phyloP scores from a whole-genome alignment of 2,888 invertebrate species.

The Clanis bilineata region DNA sequence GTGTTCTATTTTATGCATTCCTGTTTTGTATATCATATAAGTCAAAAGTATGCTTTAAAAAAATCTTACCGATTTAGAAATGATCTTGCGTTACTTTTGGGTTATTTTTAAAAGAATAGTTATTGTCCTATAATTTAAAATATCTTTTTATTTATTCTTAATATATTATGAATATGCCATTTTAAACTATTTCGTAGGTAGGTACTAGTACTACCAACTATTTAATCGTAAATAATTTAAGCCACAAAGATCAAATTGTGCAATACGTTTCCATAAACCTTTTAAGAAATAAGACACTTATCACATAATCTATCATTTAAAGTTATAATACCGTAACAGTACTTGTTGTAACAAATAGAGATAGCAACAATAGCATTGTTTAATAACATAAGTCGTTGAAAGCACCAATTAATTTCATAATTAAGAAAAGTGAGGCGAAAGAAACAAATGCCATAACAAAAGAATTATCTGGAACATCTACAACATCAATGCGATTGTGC shows the following conservation, averaged over 20 bases:
- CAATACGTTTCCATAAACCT: not conserved
- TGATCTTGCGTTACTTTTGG: too few species aligned
- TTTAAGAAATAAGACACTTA: not conserved
- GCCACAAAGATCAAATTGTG: not conserved
- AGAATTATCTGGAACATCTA: slow-evolving; percentile 15
- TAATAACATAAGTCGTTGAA: not conserved
- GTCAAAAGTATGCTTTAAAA: too few species aligned
- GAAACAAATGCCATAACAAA: slow-evolving; percentile 12
- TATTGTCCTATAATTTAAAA: too few species aligned
- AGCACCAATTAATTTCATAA: slow-evolving; percentile 2
- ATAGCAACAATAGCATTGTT: slow-evolving; percentile 9
- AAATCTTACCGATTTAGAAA: too few species aligned
- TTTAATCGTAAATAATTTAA: too few species aligned
- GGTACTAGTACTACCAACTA: too few species aligned
- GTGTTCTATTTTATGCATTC: too few species aligned
- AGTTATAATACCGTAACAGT: not conserved
- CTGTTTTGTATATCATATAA: too few species aligned
- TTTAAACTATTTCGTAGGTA: too few species aligned
- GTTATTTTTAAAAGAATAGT: too few species aligned
- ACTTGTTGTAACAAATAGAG: not conserved
- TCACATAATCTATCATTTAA: not conserved
- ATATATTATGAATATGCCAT: too few species aligned
- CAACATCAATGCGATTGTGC: slow-evolving; percentile 14
- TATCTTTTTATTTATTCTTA: too few species aligned
- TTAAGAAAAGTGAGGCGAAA: slow-evolving; percentile 21